Evolutionary conservation across 1,140 invertebrate species (phyloP), one percentile per base, ranked within the genome.

Genomic region (Orius insidiosus): DNA sequence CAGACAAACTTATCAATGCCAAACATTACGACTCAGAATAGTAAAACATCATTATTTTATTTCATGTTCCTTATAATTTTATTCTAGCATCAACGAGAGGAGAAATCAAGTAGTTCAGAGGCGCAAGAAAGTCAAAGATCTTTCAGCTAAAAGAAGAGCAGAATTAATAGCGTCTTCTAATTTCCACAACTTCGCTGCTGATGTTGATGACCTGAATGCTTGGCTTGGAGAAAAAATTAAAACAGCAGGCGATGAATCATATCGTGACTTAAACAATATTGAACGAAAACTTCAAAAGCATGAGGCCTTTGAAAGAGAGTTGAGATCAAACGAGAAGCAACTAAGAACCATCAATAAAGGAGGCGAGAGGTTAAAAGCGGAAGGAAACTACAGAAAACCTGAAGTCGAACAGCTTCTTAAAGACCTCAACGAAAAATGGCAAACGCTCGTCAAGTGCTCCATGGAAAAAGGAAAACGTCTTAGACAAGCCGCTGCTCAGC

Each of bases 231-330:
- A 96, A 56, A 98, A 97, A 66, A 75, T 82, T 50, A 81, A 81
- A 60, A 83, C 83, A 3, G 88, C 90, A 0, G 78, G 78, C 4
- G 93, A 97, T 57, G 88, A 96, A 58, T 90, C 80, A 45, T 95
- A 94, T 59, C 72, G 86, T 18, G 92, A 97, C 58, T 65, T 95
- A 11, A 80, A 75, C 33, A 95, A 96, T 59, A 65, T 98, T 33
- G 85, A 90, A 49, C 70, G 88, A 2, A 97, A 97, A 61, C 65
- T 97, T 2, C 88, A 97, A 61, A 96, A 96, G 59, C 94, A 98
- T 59, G 90, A 97, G 62, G 94, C 93, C 0, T 97, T 98, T 60
- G 90, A 97, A 58, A 70, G 92, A 13, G 95, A 98, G 60, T 62
- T 98, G 5, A 71, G 85, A 33, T 84, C 88, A 0, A 94, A 94